Evolutionary conservation across 2,888 invertebrate genomes (phyloP).

Genomic region (Lasioglossum pauxillum): DNA sequence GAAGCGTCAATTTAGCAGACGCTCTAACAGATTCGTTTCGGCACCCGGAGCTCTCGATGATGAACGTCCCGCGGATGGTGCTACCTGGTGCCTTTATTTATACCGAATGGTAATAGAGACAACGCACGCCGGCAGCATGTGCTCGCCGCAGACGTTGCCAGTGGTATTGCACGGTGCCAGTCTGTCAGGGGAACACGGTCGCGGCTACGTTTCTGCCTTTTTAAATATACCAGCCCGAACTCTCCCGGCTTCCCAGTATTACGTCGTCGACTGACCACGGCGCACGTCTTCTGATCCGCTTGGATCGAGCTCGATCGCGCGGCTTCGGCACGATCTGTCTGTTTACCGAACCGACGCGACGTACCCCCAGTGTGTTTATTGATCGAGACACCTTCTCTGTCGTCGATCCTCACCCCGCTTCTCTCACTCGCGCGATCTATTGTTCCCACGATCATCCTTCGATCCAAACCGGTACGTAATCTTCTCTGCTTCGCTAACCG

Average conservation of each 20-base stretch:
- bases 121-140: constrained; percentile 28
- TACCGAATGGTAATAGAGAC: constrained; percentile 9
- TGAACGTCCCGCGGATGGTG: neutral
- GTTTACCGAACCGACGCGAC: constrained; percentile 11
- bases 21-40: neutral
- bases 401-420: too few species aligned
- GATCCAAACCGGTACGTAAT: constrained; percentile 19
- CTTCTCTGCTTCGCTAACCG: neutral
- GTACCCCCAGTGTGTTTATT: neutral
- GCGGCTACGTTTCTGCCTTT: constrained; percentile 66
- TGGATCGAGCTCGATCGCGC: constrained; percentile 29
- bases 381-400: neutral
- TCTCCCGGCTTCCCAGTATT: constrained; percentile 72
- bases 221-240: constrained; percentile 77
- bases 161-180: constrained; percentile 38
- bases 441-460: neutral
- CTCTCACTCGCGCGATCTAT: neutral
- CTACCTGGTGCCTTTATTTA: constrained; percentile 25
- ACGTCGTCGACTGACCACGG: constrained; percentile 73
- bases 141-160: constrained; percentile 40
- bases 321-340: constrained; percentile 13
- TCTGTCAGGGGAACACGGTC: constrained; percentile 36
- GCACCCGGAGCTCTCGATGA: neutral
- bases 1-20: neutral
- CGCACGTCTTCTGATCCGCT: constrained; percentile 58